phyloP scores from a whole-genome alignment of 2,888 invertebrate genomes.

The Corythucha ciliata region DNA sequence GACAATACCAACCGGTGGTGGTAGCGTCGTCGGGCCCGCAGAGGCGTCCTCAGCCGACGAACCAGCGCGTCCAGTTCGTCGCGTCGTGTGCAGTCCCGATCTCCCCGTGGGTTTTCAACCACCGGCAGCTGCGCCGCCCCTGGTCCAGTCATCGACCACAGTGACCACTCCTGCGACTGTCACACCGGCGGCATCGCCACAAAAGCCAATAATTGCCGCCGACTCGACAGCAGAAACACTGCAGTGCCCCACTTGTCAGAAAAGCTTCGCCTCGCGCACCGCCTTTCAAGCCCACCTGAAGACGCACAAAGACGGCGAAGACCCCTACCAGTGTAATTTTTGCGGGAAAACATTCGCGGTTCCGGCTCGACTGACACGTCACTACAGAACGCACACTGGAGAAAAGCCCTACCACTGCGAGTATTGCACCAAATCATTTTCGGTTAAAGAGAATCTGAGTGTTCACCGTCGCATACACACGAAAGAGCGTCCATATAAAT shows the following conservation, averaged over 20 bases:
- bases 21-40: constrained; percentile 43
- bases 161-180: no score
- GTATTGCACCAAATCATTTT: constrained; percentile 84
- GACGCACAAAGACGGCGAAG: constrained; percentile 51
- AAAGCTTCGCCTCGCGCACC: constrained; percentile 64
- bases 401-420: constrained; percentile 87
- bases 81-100: constrained; percentile 53
- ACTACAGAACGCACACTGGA: constrained; percentile 83
- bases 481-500: constrained; percentile 83
- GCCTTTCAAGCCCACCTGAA: constrained; percentile 61
- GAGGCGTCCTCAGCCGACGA: constrained; percentile 42
- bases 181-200: no score
- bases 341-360: constrained; percentile 86
- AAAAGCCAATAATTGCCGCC: constrained; percentile 34
- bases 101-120: constrained; percentile 43
- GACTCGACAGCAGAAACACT: constrained; percentile 42
- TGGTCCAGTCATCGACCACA: constrained; percentile 21
- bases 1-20: constrained; percentile 29
- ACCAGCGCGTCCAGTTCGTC: constrained; percentile 42
- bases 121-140: no score
- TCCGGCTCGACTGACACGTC: constrained; percentile 72
- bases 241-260: constrained; percentile 61
- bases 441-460: constrained; percentile 84
- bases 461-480: constrained; percentile 82
- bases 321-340: constrained; percentile 80